phyloP scores from a whole-genome alignment of 2,797 vertebrate species.

The Tiaroga cobitis region DNA sequence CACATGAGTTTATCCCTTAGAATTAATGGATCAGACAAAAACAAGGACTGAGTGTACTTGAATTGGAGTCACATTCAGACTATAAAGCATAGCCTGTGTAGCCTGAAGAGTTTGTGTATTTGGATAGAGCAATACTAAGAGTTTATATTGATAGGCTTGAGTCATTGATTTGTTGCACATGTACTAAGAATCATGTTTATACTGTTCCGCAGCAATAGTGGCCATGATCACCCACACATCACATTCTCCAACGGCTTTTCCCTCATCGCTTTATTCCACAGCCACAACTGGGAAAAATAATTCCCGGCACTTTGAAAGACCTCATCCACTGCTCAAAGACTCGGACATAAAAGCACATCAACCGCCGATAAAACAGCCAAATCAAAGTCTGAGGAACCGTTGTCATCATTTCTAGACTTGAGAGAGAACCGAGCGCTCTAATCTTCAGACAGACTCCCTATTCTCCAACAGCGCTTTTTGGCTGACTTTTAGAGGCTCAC shows the following conservation, averaged over 20 bases:
- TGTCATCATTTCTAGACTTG: conserved; percentile 45
- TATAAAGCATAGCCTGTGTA: background rate
- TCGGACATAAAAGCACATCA: conserved; percentile 34
- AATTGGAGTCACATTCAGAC: background rate
- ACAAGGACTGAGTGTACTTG: background rate
- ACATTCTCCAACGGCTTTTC: background rate
- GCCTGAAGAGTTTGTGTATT: background rate
- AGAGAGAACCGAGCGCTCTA: conserved; percentile 5
- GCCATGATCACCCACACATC: conserved; percentile 25
- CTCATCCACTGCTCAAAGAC: background rate
- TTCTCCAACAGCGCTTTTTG: conserved; percentile 24
- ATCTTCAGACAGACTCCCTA: conserved; percentile 45
- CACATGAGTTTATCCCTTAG: background rate
- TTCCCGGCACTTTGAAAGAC: conserved; percentile 2
- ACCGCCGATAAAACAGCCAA: conserved; percentile 20
- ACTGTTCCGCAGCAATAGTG: background rate
- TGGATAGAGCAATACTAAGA: background rate
- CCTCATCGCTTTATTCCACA: conserved; percentile 12
- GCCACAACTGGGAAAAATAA: conserved; percentile 11
- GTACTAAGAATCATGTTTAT: conserved; percentile 11
- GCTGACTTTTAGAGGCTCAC: conserved; percentile 21
- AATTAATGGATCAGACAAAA: background rate
- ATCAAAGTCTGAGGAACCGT: conserved; percentile 32
- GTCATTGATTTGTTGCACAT: conserved; percentile 6
- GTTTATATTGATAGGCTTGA: conserved; percentile 25